These are phyloP conservation scores for Hypothenemus hampei DNA, from an alignment of 1,140 invertebrate species.

Conservation along the genomic window DNA sequence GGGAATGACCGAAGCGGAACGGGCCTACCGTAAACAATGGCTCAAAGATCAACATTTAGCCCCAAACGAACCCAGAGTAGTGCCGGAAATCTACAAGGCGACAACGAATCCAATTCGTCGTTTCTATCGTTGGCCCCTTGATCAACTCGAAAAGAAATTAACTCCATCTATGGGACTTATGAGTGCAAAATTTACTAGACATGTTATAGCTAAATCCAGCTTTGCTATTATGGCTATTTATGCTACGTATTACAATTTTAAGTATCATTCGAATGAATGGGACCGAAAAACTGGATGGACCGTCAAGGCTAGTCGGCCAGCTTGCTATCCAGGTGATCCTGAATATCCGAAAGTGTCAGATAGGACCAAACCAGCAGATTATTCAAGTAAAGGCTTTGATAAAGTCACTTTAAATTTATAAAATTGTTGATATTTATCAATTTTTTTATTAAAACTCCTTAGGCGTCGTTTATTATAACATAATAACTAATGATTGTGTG, in stretches of 20 bases:
- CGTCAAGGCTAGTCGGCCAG: constrained; percentile 49
- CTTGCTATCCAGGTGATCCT: constrained; percentile 59
- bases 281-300: constrained; percentile 63
- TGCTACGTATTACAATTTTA: constrained; percentile 64
- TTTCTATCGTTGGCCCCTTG: constrained; percentile 65
- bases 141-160: constrained; percentile 56
- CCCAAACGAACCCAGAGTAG: constrained; percentile 63
- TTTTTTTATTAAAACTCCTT: too few relatives aligned
- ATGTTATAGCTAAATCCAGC: constrained; percentile 58
- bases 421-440: too few relatives aligned
- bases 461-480: too few relatives aligned
- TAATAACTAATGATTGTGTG: too few relatives aligned
- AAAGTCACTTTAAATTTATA: constrained; percentile 15
- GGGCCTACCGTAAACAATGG: constrained; percentile 76
- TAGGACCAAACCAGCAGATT: constrained; percentile 55
- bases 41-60: constrained; percentile 74
- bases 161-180: constrained; percentile 53
- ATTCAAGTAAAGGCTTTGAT: constrained; percentile 47
- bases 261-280: constrained; percentile 76
- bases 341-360: constrained; percentile 57
- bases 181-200: constrained; percentile 53
- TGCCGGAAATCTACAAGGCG: constrained; percentile 62
- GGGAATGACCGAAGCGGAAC: constrained; percentile 79
- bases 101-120: constrained; percentile 73
- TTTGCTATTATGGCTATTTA: constrained; percentile 49